phyloP scores from a whole-genome alignment of 2,113 vertebrate species.

The Oenanthe oenanthe region DNA sequence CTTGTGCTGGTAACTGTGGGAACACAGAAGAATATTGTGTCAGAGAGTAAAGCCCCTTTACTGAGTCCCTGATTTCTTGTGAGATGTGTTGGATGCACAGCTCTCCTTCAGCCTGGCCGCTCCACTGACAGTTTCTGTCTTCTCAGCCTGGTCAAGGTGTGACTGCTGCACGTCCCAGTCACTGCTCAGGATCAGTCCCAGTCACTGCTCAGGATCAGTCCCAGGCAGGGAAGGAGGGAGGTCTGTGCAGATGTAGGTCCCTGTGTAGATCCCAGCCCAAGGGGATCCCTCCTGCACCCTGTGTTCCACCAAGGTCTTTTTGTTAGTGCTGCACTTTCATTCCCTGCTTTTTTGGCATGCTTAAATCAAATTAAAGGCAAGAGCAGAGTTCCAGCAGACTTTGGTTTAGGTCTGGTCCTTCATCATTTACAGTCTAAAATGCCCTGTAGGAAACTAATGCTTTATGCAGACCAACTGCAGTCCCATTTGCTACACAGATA shows the following conservation, averaged over 20 bases:
- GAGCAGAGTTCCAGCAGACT: slow-evolving; percentile 40
- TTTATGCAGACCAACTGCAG: slow-evolving; percentile 43
- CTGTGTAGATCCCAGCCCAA: fast-evolving
- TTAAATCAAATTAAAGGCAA: slow-evolving; percentile 53
- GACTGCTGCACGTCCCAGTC: background rate
- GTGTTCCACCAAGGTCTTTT: background rate
- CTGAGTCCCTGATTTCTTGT: background rate
- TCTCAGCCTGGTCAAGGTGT: background rate
- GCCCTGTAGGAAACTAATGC: slow-evolving; percentile 31
- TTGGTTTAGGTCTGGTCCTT: slow-evolving; percentile 47
- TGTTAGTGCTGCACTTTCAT: background rate
- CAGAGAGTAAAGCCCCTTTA: background rate
- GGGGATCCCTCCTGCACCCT: background rate
- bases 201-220: background rate
- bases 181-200: background rate
- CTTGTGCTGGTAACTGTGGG: background rate
- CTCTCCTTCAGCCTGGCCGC: background rate
- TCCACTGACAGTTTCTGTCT: background rate
- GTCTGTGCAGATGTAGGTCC: background rate
- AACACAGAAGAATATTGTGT: background rate
- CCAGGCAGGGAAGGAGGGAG: background rate
- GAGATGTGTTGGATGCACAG: background rate
- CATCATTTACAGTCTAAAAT: slow-evolving; percentile 57
- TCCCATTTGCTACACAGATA: slow-evolving; percentile 50
- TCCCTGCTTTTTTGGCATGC: background rate